These are phyloP conservation scores for Hapalemur alaotrensis DNA, from an alignment of 2,797 vertebrate genomes.

Conservation along the genomic window DNA sequence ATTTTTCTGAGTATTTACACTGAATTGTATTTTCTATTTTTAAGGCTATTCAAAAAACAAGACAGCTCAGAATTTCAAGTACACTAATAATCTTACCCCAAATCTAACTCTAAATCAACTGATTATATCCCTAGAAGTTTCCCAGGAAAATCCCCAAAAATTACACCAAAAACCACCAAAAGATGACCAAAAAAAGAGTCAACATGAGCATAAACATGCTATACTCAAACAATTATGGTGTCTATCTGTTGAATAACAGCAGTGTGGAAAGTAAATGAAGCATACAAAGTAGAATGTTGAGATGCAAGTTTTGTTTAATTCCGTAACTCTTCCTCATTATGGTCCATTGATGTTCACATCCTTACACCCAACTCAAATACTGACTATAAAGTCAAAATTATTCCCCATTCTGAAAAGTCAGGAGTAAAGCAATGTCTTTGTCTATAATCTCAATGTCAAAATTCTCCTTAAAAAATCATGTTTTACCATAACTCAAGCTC, in stretches of 20 bases:
- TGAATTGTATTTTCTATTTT: constrained; percentile 72
- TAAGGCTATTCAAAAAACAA: constrained; percentile 65
- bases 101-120: constrained; percentile 57
- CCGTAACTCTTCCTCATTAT: constrained; percentile 38
- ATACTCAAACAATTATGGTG: constrained; percentile 10
- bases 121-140: constrained; percentile 40
- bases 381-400: constrained; percentile 34
- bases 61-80: constrained; percentile 54
- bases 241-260: constrained; percentile 14
- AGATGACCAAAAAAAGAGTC: constrained; percentile 34
- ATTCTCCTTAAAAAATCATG: neutral
- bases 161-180: constrained; percentile 17
- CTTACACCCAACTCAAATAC: constrained; percentile 37
- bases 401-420: constrained; percentile 20
- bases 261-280: constrained; percentile 33
- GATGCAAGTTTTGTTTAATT: constrained; percentile 38
- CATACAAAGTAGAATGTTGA: constrained; percentile 38
- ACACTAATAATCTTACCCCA: constrained; percentile 41
- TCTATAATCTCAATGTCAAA: constrained; percentile 27
- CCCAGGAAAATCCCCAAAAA: constrained; percentile 65
- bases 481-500: constrained; percentile 5
- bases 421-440: constrained; percentile 1
- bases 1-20: constrained; percentile 67
- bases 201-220: neutral
- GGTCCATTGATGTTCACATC: neutral